Evolutionary conservation across 1,140 invertebrate genomes (phyloP), one percentile per base, ranked within the genome.

Genomic region (Aphaenogaster floridana): DNA sequence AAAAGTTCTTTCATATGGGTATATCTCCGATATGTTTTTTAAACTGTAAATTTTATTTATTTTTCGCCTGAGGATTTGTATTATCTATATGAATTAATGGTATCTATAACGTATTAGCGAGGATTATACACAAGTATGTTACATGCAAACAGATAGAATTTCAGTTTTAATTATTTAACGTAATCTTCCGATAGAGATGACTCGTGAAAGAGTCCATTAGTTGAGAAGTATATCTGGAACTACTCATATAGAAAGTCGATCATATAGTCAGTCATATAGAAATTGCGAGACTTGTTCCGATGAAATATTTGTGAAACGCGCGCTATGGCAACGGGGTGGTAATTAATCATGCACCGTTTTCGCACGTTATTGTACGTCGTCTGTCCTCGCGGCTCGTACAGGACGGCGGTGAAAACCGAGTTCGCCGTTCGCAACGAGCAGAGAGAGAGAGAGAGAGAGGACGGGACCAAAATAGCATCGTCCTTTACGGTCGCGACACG

Each of bases 401-500:
- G 48, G n/a, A 80, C 48, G 36, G 52, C 48, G 15, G 54, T 48
- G 42, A 48, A 81, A 84, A 61, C 3, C 69, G 13, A 39, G 48
- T 80, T 72, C 54, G 88, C 68, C 48, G 90, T 88, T 91, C 57
- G 72, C 72, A 21, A 42, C 17, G 76, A 61, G 34, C 15, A n/a
- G 28, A 36, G 9, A 7, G 39, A 21, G n/a, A 21, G 54, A 21
- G 54, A n/a, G 39, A 59, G 81, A 78, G 81, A 88, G 64, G 77
- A 64, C 64, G 52, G 34, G 77, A 90, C 86, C 52, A 81, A 88
- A 90, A 91, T 91, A 90, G 71, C 89, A 59, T 42, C 64, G 89
- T 88, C 86, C 87, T 90, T 91, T 91, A 88, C 85, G 77, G 80
- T 90, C 81, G 81, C 86, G 52, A 88, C 17, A 42, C 77, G 76